Evolutionary conservation across 2,888 invertebrate genomes (phyloP).

Genomic region (Xestoiulus laeticollis): DNA sequence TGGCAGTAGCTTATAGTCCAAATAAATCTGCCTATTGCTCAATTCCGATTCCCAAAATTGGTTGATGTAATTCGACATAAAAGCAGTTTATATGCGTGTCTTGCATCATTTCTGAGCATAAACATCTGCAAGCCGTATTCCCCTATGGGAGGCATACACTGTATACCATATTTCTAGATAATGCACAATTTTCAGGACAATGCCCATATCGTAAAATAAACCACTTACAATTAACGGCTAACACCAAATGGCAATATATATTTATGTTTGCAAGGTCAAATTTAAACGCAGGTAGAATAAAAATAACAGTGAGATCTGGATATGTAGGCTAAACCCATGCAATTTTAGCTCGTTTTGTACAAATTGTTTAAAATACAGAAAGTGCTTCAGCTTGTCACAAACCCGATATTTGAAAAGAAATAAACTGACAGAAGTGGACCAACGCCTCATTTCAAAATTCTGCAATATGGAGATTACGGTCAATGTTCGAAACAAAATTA

Average conservation of each 20-base stretch:
- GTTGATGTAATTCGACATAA: background rate
- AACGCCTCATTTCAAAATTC: too few species aligned
- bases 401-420: too few species aligned
- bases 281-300: background rate
- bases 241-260: background rate
- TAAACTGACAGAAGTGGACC: too few species aligned
- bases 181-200: background rate
- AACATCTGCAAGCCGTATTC: background rate
- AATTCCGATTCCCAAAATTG: background rate
- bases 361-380: too few species aligned
- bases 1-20: background rate
- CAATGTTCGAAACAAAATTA: too few species aligned
- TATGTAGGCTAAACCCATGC: too few species aligned
- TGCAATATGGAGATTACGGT: too few species aligned
- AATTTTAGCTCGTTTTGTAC: too few species aligned
- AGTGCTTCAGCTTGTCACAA: too few species aligned
- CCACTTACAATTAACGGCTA: background rate
- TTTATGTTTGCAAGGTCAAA: background rate
- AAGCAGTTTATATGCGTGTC: background rate
- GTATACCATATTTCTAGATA: background rate
- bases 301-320: background rate
- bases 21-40: background rate
- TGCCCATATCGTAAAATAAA: constrained; percentile 19
- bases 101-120: background rate
- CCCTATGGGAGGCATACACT: background rate